Evolutionary conservation across 92 coral and sea anemone species (phyloP).

Genomic region (Porites lobata): DNA sequence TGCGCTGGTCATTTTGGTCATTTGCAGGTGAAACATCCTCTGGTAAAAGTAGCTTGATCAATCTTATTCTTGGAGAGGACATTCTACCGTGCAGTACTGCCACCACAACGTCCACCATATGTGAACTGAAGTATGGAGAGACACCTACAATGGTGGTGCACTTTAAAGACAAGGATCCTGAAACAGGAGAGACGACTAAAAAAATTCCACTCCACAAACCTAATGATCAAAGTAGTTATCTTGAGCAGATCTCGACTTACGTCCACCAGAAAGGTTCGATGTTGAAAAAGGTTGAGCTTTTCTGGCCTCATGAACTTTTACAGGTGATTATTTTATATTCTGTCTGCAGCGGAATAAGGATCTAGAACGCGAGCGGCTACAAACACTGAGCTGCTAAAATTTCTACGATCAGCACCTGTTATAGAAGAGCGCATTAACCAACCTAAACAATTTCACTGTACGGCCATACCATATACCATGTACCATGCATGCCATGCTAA

Average conservation of each 20-base stretch:
- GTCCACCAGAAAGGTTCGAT: slow-evolving; percentile 9
- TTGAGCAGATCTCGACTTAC: slow-evolving; percentile 26
- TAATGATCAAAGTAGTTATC: neutral
- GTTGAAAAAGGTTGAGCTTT: slow-evolving; percentile 43
- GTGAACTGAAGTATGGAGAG: slow-evolving; percentile 48
- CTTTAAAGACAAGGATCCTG: slow-evolving; percentile 19
- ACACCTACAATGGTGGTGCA: slow-evolving; percentile 23
- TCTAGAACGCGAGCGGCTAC: too few relatives aligned
- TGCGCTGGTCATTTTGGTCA: neutral
- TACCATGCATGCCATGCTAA: too few relatives aligned
- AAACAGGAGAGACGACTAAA: neutral
- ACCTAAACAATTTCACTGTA: too few relatives aligned
- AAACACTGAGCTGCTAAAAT: too few relatives aligned
- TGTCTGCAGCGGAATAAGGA: too few relatives aligned
- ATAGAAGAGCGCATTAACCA: too few relatives aligned
- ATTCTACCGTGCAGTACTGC: slow-evolving; percentile 37
- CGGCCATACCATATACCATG: too few relatives aligned
- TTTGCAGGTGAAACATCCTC: slow-evolving; percentile 50
- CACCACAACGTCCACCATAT: slow-evolving; percentile 51
- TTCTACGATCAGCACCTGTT: too few relatives aligned
- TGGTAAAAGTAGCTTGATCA: slow-evolving; percentile 58
- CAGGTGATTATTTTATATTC: slow-evolving; percentile 12
- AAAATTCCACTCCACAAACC: neutral
- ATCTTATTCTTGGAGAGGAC: slow-evolving; percentile 54
- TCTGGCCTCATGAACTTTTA: slow-evolving; percentile 52